Percentiles rank a stretch among this genome's conserved stretches.
Conservation (phyloP, 2,888 invertebrate genomes). For the Epiblema foenella region DNA sequence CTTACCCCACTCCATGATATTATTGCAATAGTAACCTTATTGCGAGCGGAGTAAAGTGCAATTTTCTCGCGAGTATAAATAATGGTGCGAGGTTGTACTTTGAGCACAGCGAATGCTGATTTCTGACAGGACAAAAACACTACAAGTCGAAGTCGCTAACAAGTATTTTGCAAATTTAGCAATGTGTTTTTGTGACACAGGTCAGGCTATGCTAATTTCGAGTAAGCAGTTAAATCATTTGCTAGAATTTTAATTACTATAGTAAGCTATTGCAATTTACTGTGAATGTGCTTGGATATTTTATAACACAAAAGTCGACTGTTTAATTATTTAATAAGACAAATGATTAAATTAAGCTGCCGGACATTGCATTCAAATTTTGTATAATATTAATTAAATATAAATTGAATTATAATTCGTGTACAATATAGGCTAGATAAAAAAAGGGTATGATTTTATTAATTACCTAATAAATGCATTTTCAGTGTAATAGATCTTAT, state of each 20-base stretch:
- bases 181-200: conserved; percentile 12
- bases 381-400: too few relatives aligned
- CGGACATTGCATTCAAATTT: too few relatives aligned
- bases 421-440: too few relatives aligned
- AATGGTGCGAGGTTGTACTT: background rate
- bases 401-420: too few relatives aligned
- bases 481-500: too few relatives aligned
- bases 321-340: too few relatives aligned
- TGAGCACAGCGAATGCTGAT: conserved; percentile 10
- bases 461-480: too few relatives aligned
- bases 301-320: too few relatives aligned
- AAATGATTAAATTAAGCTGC: too few relatives aligned
- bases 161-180: conserved; percentile 18
- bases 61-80: background rate
- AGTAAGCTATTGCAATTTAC: background rate
- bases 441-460: too few relatives aligned
- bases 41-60: background rate
- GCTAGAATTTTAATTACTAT: background rate
- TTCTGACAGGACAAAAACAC: conserved; percentile 29
- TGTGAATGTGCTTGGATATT: background rate
- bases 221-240: conserved; percentile 1
- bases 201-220: background rate
- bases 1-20: background rate
- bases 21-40: conserved; percentile 1
- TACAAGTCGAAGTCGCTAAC: conserved; percentile 25